Conservation (phyloP, 2,888 invertebrate species). For the Ceratothoa steindachneri region DNA sequence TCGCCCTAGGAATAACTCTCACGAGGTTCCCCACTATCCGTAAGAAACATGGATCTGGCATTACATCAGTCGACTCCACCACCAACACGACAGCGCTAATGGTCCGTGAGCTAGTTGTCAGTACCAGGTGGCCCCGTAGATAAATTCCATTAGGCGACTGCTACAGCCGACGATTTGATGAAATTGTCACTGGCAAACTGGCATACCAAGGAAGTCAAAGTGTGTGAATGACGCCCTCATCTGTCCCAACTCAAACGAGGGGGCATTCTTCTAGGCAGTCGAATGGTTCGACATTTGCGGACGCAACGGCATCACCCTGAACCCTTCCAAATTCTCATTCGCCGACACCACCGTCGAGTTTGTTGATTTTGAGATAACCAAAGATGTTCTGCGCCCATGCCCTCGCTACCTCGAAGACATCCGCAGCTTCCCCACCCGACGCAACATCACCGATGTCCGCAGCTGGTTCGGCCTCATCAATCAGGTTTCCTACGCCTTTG, state of each 20-base stretch:
- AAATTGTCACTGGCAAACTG: neutral
- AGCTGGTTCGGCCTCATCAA: slow-evolving; percentile 22
- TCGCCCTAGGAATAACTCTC: neutral
- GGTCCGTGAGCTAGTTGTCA: too few relatives aligned
- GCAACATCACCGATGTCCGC: slow-evolving; percentile 21
- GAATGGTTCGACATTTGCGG: slow-evolving; percentile 5
- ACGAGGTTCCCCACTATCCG: neutral
- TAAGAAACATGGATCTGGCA: too few relatives aligned
- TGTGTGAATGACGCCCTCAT: slow-evolving; percentile 9
- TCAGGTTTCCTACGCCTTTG: slow-evolving; percentile 19
- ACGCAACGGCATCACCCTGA: slow-evolving; percentile 14
- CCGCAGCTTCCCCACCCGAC: slow-evolving; percentile 14
- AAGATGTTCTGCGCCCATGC: neutral
- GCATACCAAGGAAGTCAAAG: slow-evolving; percentile 14
- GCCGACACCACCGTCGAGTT: slow-evolving; percentile 7
- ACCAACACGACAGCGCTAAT: too few relatives aligned
- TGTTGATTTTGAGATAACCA: slow-evolving; percentile 4
- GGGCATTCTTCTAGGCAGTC: neutral
- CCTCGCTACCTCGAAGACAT: slow-evolving; percentile 8
- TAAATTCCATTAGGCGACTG: too few relatives aligned
- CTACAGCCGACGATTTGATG: too few relatives aligned
- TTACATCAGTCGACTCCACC: too few relatives aligned
- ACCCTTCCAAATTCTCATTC: slow-evolving; percentile 12
- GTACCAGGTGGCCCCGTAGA: too few relatives aligned
- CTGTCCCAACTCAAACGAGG: neutral